Base-by-base conservation (phyloP, 2,113 vertebrate genomes). In the Podarcis cretensis region DNA sequence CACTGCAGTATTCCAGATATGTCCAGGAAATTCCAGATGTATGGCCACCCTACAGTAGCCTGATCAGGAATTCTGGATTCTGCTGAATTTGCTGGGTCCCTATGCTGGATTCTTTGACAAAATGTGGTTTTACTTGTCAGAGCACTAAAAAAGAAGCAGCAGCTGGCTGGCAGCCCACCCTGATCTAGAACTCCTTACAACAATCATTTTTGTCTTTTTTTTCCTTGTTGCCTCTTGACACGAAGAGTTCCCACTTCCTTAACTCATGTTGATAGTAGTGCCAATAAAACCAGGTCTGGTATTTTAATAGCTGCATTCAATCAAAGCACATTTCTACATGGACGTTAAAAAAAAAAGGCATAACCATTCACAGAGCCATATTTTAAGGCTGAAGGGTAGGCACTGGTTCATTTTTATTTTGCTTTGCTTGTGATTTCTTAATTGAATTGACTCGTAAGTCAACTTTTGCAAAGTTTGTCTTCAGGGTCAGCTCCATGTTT, bases 251-350 rank as follows among this genome's bases (percentile, higher is more conserved):
- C 40, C 63, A 69, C 85, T 86, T 86, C 85, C 75, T 86, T 54
- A 76, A 79, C 43, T 86, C 75, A 25, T 68, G 37, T 63, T 78
- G 59, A 86, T 86, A 68, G 25, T 68, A 86, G 16, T 4, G 27
- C 40, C 76, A 69, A 30, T 79, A 86, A 86, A 86, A 79, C 76
- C 37, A 68, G 2, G 37, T 35, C 65, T 68, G 63, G 63, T 86
- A 86, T 86, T 79, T 86, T 79, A 86, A 86, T 69, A 79, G 85
- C 40, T 35, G 75, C 65, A 86, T 86, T 86, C 59, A 86, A 48
- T 66, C 84, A 68, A 86, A 32, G 37, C 40, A 68, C 75, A 78
- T 78, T 79, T 65, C 40, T 54, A 78, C 68, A 68, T 14, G 35
- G 75, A 68, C 30, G 69, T 79, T 43, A 68, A 78, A 86, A 78